phyloP scores from a whole-genome alignment of 2,888 invertebrate genomes.

The Copidosoma aretas region DNA sequence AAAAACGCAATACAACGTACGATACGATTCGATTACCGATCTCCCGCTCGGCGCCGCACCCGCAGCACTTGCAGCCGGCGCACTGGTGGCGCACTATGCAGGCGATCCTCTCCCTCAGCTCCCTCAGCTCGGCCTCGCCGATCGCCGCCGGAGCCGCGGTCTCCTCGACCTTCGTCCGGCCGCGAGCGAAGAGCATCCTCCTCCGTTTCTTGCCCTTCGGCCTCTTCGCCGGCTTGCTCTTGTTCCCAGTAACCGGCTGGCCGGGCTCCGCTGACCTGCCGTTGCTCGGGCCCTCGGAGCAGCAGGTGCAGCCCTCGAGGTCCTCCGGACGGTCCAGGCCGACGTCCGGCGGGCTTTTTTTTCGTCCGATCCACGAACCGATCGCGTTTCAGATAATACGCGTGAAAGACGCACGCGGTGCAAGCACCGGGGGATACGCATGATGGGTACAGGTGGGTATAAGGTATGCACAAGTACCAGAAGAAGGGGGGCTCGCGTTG shows the following conservation, averaged over 20 bases:
- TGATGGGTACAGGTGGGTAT: too few relatives aligned
- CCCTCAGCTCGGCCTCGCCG: constrained; percentile 18
- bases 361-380: too few relatives aligned
- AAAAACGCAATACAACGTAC: background rate
- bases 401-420: too few relatives aligned
- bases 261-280: background rate
- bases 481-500: constrained; percentile 1
- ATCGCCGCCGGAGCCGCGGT: background rate
- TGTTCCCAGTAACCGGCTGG: background rate
- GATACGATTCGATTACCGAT: background rate
- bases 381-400: too few relatives aligned
- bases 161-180: background rate
- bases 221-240: constrained; percentile 3
- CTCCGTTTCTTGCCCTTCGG: too few relatives aligned
- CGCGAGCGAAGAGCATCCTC: background rate
- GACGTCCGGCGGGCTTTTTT: background rate
- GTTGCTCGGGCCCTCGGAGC: background rate
- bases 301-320: too few relatives aligned
- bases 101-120: constrained; percentile 16
- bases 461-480: too few relatives aligned
- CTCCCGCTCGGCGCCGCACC: constrained; percentile 9
- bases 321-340: background rate
- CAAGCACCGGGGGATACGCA: too few relatives aligned
- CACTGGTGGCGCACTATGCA: constrained; percentile 14
- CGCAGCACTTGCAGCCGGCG: constrained; percentile 25